phyloP scores from a whole-genome alignment of 2,888 invertebrate genomes.

The Drosophila conformis region DNA sequence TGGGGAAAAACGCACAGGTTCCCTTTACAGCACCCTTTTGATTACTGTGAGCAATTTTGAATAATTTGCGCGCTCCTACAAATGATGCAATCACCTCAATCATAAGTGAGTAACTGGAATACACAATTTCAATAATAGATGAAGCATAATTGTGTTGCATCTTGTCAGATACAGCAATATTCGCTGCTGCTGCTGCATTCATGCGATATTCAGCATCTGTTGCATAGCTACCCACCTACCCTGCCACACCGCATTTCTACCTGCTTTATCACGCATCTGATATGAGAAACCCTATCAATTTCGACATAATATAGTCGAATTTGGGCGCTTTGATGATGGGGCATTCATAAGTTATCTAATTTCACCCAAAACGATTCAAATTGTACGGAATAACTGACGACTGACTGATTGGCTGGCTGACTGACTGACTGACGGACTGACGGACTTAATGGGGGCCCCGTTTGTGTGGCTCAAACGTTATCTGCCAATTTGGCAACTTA shows the following conservation, averaged over 20 bases:
- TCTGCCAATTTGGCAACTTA: slow-evolving; percentile 29
- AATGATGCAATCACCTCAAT: neutral
- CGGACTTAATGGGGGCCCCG: neutral
- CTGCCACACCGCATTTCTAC: neutral
- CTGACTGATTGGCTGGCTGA: neutral
- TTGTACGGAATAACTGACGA: neutral
- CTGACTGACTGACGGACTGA: neutral
- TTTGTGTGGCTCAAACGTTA: slow-evolving; percentile 4
- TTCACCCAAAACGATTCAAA: neutral
- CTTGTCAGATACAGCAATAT: neutral
- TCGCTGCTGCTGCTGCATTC: too few species aligned
- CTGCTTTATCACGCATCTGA: neutral
- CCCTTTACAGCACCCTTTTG: neutral
- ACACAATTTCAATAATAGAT: neutral
- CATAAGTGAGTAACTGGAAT: neutral
- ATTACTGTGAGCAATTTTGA: neutral
- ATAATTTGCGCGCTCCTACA: neutral
- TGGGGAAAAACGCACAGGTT: neutral
- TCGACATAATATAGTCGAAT: neutral
- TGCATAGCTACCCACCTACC: neutral
- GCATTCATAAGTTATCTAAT: slow-evolving; percentile 9
- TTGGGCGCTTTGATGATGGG: neutral
- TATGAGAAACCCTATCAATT: neutral
- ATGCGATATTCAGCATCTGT: too few species aligned
- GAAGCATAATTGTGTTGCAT: neutral